Percentiles rank a stretch among this genome's conserved stretches.
These are phyloP conservation scores for Leptoclinus maculatus DNA, from an alignment of 2,797 vertebrate genomes.

Conservation along the genomic window DNA sequence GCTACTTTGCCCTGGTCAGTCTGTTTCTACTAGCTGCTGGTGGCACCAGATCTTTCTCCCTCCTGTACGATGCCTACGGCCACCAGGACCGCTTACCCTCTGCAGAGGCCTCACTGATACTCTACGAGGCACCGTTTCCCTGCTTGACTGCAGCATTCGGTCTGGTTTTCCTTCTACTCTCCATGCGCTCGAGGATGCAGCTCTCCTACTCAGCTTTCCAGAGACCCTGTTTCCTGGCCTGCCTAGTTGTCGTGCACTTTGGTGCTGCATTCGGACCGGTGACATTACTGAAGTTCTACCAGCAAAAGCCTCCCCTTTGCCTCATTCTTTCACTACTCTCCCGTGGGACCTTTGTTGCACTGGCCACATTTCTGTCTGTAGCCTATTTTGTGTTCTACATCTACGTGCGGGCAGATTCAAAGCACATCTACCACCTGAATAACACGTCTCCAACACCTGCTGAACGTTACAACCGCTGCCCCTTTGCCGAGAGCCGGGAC, in stretches of 20 bases:
- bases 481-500: constrained; percentile 86
- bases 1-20: constrained; percentile 87
- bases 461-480: constrained; percentile 86
- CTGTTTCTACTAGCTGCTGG: constrained; percentile 87
- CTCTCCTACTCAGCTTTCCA: constrained; percentile 87
- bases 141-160: constrained; percentile 91
- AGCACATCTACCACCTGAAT: constrained; percentile 88
- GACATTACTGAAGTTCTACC: constrained; percentile 84
- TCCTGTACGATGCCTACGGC: constrained; percentile 91
- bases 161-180: constrained; percentile 90
- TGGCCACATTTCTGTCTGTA: constrained; percentile 86
- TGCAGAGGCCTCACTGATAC: constrained; percentile 83
- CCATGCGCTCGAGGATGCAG: constrained; percentile 87
- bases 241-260: constrained; percentile 87
- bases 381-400: constrained; percentile 90
- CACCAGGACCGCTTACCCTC: constrained; percentile 85
- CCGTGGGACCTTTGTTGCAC: constrained; percentile 89
- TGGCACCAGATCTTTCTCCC: constrained; percentile 85
- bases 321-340: constrained; percentile 87
- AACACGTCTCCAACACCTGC: constrained; percentile 86
- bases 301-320: constrained; percentile 80
- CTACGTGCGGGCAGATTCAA: constrained; percentile 84
- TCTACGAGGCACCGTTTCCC: constrained; percentile 90
- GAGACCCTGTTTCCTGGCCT: constrained; percentile 86
- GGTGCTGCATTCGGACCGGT: constrained; percentile 84